These are phyloP conservation scores for Eospalax fontanierii DNA, from an alignment of 2,797 vertebrate genomes.

Conservation along the genomic window DNA sequence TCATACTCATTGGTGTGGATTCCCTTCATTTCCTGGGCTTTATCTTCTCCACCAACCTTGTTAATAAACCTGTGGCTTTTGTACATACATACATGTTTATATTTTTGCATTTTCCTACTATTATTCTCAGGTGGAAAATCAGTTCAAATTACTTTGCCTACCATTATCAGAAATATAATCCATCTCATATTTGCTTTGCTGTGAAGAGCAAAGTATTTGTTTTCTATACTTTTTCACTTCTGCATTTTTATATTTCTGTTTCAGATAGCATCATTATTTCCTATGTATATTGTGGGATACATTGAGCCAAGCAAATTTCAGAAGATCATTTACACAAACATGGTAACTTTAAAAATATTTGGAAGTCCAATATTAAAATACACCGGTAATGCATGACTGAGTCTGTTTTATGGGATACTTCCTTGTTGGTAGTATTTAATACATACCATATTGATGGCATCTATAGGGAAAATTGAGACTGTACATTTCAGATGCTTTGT, in stretches of 20 bases:
- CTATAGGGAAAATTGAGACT: conserved; percentile 32
- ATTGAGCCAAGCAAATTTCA: conserved; percentile 93
- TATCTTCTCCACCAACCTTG: neutral
- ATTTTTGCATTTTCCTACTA: neutral
- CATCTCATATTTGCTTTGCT: conserved; percentile 8
- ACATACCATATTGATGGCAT: neutral
- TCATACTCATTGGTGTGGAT: neutral
- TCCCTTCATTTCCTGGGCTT: neutral
- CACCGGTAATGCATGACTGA: neutral
- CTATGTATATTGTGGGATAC: conserved; percentile 94
- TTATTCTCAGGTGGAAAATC: neutral
- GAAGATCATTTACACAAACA: conserved; percentile 93
- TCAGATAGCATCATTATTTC: conserved; percentile 95
- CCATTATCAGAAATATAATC: neutral
- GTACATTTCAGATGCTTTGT: neutral
- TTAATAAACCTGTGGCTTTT: neutral
- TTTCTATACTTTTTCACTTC: conserved; percentile 47
- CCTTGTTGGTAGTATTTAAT: conserved; percentile 10
- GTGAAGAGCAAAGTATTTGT: conserved; percentile 9
- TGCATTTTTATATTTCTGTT: conserved; percentile 70
- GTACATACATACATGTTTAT: neutral
- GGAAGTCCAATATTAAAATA: conserved; percentile 65
- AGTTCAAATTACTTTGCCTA: neutral
- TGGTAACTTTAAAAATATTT: conserved; percentile 89
- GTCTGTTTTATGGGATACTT: neutral